These are phyloP conservation scores for Paraplagusia blochii DNA, from an alignment of 2,113 vertebrate genomes.

Conservation along the genomic window DNA sequence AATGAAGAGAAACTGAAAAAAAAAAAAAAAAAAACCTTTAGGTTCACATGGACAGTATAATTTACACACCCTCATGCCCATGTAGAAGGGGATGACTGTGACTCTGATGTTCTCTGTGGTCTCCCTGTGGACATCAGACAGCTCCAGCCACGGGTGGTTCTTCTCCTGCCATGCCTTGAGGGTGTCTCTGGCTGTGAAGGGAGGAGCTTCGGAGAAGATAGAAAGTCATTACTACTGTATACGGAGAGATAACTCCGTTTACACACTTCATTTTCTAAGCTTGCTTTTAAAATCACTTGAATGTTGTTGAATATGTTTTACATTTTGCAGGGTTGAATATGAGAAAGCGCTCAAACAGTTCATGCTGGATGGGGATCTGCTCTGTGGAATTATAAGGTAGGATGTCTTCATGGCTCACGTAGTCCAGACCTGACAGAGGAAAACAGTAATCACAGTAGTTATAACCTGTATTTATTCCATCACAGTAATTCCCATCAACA, in stretches of 20 bases:
- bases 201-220: slow-evolving; percentile 73
- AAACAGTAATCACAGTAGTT: background rate
- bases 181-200: slow-evolving; percentile 90
- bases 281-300: no score
- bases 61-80: slow-evolving; percentile 92
- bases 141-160: slow-evolving; percentile 98
- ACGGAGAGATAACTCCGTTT: no score
- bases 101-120: slow-evolving; percentile 96
- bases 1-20: no score
- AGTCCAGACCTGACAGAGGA: slow-evolving; percentile 85
- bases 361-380: slow-evolving; percentile 94
- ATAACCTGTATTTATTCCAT: background rate
- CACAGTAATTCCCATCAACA: background rate
- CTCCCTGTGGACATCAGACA: slow-evolving; percentile 95
- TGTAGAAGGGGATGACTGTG: slow-evolving; percentile 98
- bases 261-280: no score
- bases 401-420: slow-evolving; percentile 97
- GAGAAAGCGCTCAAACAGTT: slow-evolving; percentile 96
- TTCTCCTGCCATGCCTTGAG: slow-evolving; percentile 97
- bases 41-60: background rate
- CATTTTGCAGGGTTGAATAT: slow-evolving; percentile 90
- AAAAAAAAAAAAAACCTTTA: no score
- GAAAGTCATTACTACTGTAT: no score
- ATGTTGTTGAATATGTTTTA: slow-evolving; percentile 61
- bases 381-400: slow-evolving; percentile 93